Base-by-base conservation (phyloP, 2,888 invertebrate species). In the Drosophila peninsularis region DNA sequence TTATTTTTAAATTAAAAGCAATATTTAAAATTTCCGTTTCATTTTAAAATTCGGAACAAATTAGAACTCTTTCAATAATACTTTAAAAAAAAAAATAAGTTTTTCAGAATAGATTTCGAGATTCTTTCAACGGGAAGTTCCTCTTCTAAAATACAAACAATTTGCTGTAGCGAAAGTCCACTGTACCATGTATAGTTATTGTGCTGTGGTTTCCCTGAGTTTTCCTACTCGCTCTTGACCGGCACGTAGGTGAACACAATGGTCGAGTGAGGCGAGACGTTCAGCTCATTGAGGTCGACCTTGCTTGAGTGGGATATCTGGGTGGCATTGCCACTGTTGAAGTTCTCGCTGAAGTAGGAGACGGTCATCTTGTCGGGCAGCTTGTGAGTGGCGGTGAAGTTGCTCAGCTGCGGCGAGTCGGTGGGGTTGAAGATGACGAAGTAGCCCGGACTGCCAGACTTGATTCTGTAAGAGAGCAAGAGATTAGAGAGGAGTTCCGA, bases 361-460 rank as follows among this genome's bases (percentile, higher is more conserved):
- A 96, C 93, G 32, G 94, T 94, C 89, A 96, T 93, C 81, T 94
- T 93, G 13, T 92, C 92, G 0, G 96, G 94, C 67, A 96, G 90
- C 2, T 82, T 86, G 11, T 44, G 24, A 34, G 94, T 83, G 5
- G 84, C 78, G 0, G 94, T 93, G 49, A 96, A 93, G 90, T 96
- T 94, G 53, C 94, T 94, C 3, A 90, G 90, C 10, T 93, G 93
- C 5, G 90, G 90, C 34, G 91, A 89, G 11, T 91, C 91, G 1
- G 93, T 93, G 17, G 96, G 94, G 93, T 97, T 97, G 86, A 94
- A 94, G 53, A 95, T 94, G 27, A 96, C 95, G 80, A 96, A 93
- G 92, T 95, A 96, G 21, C 96, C 96, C 1, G 96, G 96, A 92
- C 95, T 96, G 0, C 96, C 96, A 19, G 94, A 92, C 91, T 95